Evolutionary conservation across 2,888 invertebrate species (phyloP), one percentile per base, ranked within the genome.

Genomic region (Microctonus aethiopoides): DNA sequence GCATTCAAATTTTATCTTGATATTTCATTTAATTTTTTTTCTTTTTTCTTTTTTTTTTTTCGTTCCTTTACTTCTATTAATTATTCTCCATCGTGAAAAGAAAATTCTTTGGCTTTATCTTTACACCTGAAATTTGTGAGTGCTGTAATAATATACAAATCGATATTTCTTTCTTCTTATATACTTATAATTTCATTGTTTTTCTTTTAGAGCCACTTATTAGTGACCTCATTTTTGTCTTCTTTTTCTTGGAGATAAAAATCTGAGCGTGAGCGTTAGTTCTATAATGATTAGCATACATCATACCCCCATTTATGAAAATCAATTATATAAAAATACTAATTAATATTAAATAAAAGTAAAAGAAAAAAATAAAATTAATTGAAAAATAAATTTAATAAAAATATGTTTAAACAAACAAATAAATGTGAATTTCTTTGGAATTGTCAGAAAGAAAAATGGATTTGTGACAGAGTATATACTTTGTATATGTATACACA

Each of bases 1-100:
- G 71, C n/a, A n/a, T 67, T 72, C 73, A 74, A 69, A 66, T 75
- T 70, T 70, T 68, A 57, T 32, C 68, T 68, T 39, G 6, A 4
- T 54, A 39, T 29, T 26, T n/a, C 24, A 29, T 54, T 36, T 29
- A 26, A 26, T 29, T 54, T 36, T n/a, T 51, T 13, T 13, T 11
- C 41, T 10, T 13, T 13, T 24, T 3, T 13, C 13, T 24, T 3
- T 22, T 34, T 29, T 10, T 54, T 52, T 34, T 24, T 16, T 36
- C n/a, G 52, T 34, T 64, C 22, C 29, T 26, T 39, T 56, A 13
- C 26, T 11, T 54, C 11, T 26, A 24, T 22, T 52, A 52, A 22
- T 52, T 52, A 9, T 52, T 16, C 0, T 6, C 16, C 1, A 7
- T 10, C 2, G 22, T 24, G 16, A n/a, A 54, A n/a, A 13, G n/a